These are phyloP conservation scores for Esox niger DNA, from an alignment of 2,113 vertebrate species.

Conservation along the genomic window DNA sequence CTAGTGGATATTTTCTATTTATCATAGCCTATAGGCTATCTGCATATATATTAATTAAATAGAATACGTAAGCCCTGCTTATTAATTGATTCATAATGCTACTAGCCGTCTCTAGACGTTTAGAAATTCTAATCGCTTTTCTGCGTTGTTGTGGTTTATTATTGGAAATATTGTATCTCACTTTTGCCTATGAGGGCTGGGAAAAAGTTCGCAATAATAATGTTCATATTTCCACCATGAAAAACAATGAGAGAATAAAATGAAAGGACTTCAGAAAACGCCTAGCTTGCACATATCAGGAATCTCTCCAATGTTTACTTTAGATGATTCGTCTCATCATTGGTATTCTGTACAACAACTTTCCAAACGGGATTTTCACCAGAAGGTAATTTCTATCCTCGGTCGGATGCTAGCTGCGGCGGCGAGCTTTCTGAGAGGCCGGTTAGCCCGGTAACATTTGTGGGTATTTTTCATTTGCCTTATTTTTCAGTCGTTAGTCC, in stretches of 20 bases:
- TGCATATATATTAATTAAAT: too few species aligned
- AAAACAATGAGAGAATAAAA: slow-evolving; percentile 10
- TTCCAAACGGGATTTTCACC: slow-evolving; percentile 57
- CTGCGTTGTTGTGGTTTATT: too few species aligned
- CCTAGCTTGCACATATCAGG: slow-evolving; percentile 43
- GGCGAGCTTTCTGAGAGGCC: slow-evolving; percentile 1
- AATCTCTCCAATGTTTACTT: slow-evolving; percentile 58
- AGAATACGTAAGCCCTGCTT: too few species aligned
- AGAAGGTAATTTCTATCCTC: slow-evolving; percentile 54
- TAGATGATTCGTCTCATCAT: slow-evolving; percentile 60
- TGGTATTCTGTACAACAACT: slow-evolving; percentile 57
- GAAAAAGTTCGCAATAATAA: not conserved
- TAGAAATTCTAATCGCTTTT: too few species aligned
- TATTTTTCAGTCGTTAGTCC: slow-evolving; percentile 64
- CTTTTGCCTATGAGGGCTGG: too few species aligned
- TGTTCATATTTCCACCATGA: not conserved
- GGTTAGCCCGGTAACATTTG: slow-evolving; percentile 27
- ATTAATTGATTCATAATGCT: too few species aligned
- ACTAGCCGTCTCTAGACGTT: too few species aligned
- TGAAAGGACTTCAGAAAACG: slow-evolving; percentile 21
- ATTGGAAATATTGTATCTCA: too few species aligned
- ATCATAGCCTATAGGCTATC: too few species aligned
- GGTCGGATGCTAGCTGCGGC: not conserved
- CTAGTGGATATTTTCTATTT: too few species aligned
- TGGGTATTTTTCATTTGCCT: slow-evolving; percentile 53